These are phyloP conservation scores for Strix uralensis DNA, from an alignment of 2,113 vertebrate genomes.

Conservation along the genomic window DNA sequence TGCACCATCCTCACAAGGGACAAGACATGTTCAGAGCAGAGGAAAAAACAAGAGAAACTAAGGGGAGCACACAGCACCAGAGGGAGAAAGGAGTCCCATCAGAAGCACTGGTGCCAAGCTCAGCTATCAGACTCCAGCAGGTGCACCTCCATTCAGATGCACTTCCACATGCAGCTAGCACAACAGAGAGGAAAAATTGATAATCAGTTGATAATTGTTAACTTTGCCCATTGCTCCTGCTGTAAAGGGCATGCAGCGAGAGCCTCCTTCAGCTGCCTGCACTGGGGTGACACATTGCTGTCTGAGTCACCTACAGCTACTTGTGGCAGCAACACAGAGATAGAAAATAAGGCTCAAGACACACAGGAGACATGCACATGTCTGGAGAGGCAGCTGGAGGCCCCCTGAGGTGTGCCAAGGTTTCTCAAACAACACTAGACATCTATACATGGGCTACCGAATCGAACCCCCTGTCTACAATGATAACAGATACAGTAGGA, in stretches of 20 bases:
- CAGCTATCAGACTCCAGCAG: accelerated
- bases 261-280: neutral
- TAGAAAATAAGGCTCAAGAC: neutral
- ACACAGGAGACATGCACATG: neutral
- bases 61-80: neutral
- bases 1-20: neutral
- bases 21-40: accelerated
- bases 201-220: neutral
- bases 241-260: accelerated
- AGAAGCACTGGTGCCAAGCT: neutral
- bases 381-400: neutral
- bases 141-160: neutral
- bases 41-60: neutral
- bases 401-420: neutral
- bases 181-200: neutral
- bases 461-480: neutral
- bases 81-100: neutral
- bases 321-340: neutral
- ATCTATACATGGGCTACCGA: neutral
- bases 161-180: neutral
- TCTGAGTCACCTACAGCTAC: neutral
- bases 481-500: neutral
- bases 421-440: neutral
- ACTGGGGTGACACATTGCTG: neutral
- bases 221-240: neutral